phyloP scores from a whole-genome alignment of 2,888 invertebrate species.

The Tuta absoluta region DNA sequence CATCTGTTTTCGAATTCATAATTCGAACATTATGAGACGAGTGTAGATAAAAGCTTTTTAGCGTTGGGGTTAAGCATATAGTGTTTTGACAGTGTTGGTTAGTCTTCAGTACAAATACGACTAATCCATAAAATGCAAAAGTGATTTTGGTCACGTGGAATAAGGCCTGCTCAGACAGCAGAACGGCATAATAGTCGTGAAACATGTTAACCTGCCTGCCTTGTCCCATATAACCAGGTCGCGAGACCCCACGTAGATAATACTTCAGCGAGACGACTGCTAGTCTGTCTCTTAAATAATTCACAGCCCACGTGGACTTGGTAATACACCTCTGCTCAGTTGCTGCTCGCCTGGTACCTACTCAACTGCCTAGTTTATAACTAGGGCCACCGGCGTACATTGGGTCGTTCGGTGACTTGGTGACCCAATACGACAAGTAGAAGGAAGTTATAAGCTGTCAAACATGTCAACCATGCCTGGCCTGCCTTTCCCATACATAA shows the following conservation, averaged over 20 bases:
- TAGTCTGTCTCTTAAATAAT: conserved; percentile 47
- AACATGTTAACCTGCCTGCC: conserved; percentile 29
- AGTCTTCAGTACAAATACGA: too few relatives aligned
- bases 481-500: conserved; percentile 47
- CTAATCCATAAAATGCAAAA: too few relatives aligned
- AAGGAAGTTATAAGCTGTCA: neutral
- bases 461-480: conserved; percentile 2
- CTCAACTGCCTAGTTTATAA: too few relatives aligned
- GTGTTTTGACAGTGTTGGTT: neutral
- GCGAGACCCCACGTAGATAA: conserved; percentile 46
- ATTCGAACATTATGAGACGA: too few relatives aligned
- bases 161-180: neutral
- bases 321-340: too few relatives aligned
- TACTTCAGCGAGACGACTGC: conserved; percentile 42
- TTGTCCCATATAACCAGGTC: conserved; percentile 42
- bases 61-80: neutral
- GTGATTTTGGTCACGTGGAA: too few relatives aligned
- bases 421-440: too few relatives aligned
- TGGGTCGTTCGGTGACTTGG: too few relatives aligned
- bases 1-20: too few relatives aligned
- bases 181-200: conserved; percentile 5
- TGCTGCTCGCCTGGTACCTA: too few relatives aligned
- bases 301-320: too few relatives aligned
- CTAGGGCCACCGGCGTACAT: too few relatives aligned
- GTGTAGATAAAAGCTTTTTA: conserved; percentile 14